Evolutionary conservation across 2,113 vertebrate species (phyloP), one percentile per base, ranked within the genome.

Genomic region (Phylloscopus trochiloides): DNA sequence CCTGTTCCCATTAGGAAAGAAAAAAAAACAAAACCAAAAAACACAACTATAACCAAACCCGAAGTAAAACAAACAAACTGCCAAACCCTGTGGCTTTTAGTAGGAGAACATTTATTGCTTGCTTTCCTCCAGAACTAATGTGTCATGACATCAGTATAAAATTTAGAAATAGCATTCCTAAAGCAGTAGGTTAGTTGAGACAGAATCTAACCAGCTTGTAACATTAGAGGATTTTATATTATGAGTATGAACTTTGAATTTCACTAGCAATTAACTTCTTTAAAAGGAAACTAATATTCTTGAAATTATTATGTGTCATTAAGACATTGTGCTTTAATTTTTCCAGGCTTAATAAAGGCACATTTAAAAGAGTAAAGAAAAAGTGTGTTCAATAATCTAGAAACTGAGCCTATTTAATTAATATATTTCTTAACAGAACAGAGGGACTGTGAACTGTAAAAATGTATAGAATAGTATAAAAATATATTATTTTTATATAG

Each of bases 391-490:
- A 95, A 76, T 78, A 74, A 36, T 34, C 21, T 79, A 92, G 59
- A 93, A 82, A 86, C 25, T 42, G 36, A 87, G 14, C 3, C 17
- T 55, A 43, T 93, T 97, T 81, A 90, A 85, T 75, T 92, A 31
- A 36, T 86, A n/a, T 65, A 81, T 77, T 77, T 88, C 81, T 97
- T 95, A 94, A 66, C 29, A 87, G n/a, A 88, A 83, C 16, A 21
- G 6, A 94, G 76, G 71, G 31, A 6, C 42, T 68, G 29, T 82
- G 61, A 85, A 80, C 48, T 22, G 3, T 81, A 74, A 50, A 74
- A 54, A 89, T 38, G 14, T 82, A n/a, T 94, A 88, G 72, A 89
- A 92, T 84, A 78, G 1, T 70, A 92, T 90, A 34, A 94, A 97
- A 86, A 91, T 16, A 2, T 14, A 29, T 28, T 77, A 32, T 72